Conservation (phyloP, 2,113 vertebrate genomes). For the Ciconia stormi region DNA sequence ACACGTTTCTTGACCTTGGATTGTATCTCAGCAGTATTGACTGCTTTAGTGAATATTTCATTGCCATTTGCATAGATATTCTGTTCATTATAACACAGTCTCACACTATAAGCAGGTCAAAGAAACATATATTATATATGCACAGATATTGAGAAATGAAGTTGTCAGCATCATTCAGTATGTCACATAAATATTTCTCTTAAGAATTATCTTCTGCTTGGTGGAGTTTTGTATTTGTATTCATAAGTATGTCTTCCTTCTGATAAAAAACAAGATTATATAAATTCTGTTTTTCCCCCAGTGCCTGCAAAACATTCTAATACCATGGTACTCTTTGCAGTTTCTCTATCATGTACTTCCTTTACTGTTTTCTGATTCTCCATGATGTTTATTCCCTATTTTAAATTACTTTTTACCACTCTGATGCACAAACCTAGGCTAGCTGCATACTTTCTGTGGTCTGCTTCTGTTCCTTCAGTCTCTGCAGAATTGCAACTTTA, state of each 20-base stretch:
- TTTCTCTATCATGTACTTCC: background rate
- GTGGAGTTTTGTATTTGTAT: conserved; percentile 42
- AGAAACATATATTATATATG: conserved; percentile 1
- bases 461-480: background rate
- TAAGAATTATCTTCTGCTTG: conserved; percentile 9
- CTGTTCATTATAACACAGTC: background rate
- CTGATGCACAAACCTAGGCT: background rate
- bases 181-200: conserved; percentile 56
- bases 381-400: background rate
- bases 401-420: conserved; percentile 28
- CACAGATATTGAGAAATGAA: conserved; percentile 43
- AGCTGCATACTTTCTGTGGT: background rate
- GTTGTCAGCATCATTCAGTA: conserved; percentile 30
- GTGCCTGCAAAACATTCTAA: conserved; percentile 26
- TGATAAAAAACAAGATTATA: conserved; percentile 40
- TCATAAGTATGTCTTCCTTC: conserved; percentile 9
- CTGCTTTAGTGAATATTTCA: conserved; percentile 44
- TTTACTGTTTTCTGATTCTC: conserved; percentile 8
- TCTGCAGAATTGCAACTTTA: background rate
- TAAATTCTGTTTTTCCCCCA: background rate
- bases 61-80: background rate
- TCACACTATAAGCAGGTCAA: conserved; percentile 17
- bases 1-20: conserved; percentile 14
- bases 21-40: background rate
- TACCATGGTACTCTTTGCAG: background rate